Evolutionary conservation across 2,797 vertebrate species (phyloP), one percentile per base, ranked within the genome.

Genomic region (Syngnathus acus): DNA sequence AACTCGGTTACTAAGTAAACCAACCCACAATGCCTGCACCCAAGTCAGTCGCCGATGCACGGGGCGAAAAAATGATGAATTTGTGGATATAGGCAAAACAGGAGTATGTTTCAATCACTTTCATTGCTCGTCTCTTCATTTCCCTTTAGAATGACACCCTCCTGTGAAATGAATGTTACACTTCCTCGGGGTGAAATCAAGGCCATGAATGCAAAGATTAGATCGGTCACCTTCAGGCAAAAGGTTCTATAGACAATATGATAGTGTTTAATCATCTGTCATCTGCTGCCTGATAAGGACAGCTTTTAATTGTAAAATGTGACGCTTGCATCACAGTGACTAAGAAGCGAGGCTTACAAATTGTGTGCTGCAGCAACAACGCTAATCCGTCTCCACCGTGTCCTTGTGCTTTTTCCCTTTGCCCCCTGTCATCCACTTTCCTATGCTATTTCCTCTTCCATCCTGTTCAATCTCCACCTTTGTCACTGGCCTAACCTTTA

Each of bases 401-500:
- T 72, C 73, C 77, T 48, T 70, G 72, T 76, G 71, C 62, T 16
- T 43, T 16, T 43, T 47, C 50, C 65, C 68, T 66, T 69, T 68
- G 66, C 72, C 8, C 72, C 8, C 68, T 69, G 68, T 72, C 78
- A 67, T 80, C 77, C 74, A 65, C 75, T 70, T 76, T 80, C 72
- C 76, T 57, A 47, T 60, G 72, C 82, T 66, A 84, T 83, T 84
- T 87, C 82, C 83, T 79, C 71, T 66, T 77, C 65, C 70, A 60
- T 74, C 80, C 79, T 79, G 77, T 79, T 88, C 86, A 87, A 82
- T 92, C 87, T 80, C 62, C 69, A 77, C 79, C 78, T 72, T 70
- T 79, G 73, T 80, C 83, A 74, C 65, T 4, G 53, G 64, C 61
- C 68, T 81, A 79, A 82, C 80, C 74, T 78, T 74, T 73, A 62